phyloP scores from a whole-genome alignment of 2,797 vertebrate genomes.

The Chloroceryle amazona region DNA sequence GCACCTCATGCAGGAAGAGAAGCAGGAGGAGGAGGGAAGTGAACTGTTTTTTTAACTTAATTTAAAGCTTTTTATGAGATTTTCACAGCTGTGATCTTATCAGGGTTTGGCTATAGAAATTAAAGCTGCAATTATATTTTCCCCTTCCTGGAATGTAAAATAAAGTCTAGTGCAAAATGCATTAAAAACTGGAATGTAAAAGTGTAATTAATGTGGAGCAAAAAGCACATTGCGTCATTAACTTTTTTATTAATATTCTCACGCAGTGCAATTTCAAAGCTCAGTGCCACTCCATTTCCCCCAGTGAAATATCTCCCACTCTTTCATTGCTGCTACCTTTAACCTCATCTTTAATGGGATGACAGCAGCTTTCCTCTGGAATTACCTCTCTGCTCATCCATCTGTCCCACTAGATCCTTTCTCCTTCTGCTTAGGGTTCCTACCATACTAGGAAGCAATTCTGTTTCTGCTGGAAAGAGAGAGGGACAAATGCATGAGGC shows the following conservation, averaged over 20 bases:
- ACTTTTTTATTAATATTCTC: slow-evolving; percentile 84
- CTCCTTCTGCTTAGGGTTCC: background rate
- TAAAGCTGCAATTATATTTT: slow-evolving; percentile 81
- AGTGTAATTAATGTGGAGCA: slow-evolving; percentile 83
- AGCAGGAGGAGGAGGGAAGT: slow-evolving; percentile 59
- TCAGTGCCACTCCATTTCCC: slow-evolving; percentile 82
- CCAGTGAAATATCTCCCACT: slow-evolving; percentile 80
- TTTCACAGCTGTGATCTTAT: slow-evolving; percentile 81
- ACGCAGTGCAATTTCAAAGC: slow-evolving; percentile 80
- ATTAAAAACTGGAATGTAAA: slow-evolving; percentile 81
- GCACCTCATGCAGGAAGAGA: slow-evolving; percentile 48
- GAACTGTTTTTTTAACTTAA: slow-evolving; percentile 79
- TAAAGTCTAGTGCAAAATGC: slow-evolving; percentile 81
- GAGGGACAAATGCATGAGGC: background rate
- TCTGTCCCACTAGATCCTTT: slow-evolving; percentile 61
- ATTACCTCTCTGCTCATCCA: slow-evolving; percentile 74
- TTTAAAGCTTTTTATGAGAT: slow-evolving; percentile 81
- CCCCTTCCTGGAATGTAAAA: slow-evolving; percentile 79
- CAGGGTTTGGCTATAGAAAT: slow-evolving; percentile 80
- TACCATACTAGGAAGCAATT: background rate
- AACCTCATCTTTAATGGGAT: slow-evolving; percentile 79
- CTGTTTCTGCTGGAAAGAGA: background rate
- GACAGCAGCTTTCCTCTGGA: slow-evolving; percentile 76
- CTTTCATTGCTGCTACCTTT: slow-evolving; percentile 79
- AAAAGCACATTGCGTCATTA: slow-evolving; percentile 83